phyloP scores from a whole-genome alignment of 1,140 invertebrate species.

The Pseudachorutes palmiensis region DNA sequence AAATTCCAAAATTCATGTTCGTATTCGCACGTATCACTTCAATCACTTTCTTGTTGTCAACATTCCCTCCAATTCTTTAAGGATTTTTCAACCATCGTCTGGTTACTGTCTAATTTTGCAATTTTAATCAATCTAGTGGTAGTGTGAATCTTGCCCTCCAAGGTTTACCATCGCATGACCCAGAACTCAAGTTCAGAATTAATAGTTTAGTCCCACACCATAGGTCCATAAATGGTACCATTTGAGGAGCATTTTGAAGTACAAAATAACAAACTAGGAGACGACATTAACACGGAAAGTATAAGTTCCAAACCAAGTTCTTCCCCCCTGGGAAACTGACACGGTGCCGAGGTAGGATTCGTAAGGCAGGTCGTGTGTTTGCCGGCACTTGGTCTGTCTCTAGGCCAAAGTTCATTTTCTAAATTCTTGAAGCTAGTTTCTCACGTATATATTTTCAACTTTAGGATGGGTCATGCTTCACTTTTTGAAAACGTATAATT shows the following conservation, averaged over 20 bases:
- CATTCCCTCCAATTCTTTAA: no score
- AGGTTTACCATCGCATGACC: no score
- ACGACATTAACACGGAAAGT: conserved; percentile 7
- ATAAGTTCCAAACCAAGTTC: background rate
- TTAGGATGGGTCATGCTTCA: background rate
- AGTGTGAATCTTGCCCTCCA: no score
- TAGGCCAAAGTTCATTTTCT: background rate
- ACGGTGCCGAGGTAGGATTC: no score
- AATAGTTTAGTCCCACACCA: background rate
- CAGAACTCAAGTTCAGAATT: no score
- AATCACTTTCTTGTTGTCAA: no score
- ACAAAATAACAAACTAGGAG: background rate
- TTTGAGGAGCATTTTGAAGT: background rate
- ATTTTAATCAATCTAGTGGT: no score
- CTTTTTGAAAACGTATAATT: conserved; percentile 1
- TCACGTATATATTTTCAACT: background rate
- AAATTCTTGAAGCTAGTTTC: background rate
- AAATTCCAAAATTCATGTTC: no score
- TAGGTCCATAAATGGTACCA: background rate
- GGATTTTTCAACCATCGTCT: no score
- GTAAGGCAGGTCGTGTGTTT: background rate
- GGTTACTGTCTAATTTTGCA: no score
- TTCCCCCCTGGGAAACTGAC: no score
- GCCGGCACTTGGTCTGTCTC: background rate
- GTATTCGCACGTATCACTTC: no score